Evolutionary conservation across 2,113 vertebrate genomes (phyloP).

Genomic region (Hiodon tergisus): DNA sequence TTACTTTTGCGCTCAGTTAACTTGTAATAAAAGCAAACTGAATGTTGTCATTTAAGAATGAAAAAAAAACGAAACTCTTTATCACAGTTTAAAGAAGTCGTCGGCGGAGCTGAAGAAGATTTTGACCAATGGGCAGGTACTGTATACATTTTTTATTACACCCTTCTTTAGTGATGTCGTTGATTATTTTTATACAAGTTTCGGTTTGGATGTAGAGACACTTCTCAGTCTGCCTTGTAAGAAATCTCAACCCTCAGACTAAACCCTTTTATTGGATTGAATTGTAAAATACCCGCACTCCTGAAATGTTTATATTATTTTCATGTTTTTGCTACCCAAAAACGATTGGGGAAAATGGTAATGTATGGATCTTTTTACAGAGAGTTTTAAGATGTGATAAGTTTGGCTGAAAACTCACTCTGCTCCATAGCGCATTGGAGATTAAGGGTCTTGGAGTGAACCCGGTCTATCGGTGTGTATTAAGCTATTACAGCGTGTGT

Average conservation of each 20-base stretch:
- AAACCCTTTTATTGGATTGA: too few relatives aligned
- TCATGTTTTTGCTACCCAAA: too few relatives aligned
- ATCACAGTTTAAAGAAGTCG: slow-evolving; percentile 85
- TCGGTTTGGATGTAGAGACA: not conserved
- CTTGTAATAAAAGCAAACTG: too few relatives aligned
- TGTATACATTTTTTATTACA: not conserved
- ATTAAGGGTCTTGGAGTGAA: slow-evolving; percentile 11
- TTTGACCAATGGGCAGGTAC: slow-evolving; percentile 74
- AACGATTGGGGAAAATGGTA: too few relatives aligned
- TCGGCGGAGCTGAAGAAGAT: slow-evolving; percentile 90
- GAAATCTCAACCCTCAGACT: too few relatives aligned
- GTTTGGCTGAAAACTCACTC: too few relatives aligned
- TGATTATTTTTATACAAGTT: not conserved
- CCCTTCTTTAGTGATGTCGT: not conserved
- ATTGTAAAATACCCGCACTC: too few relatives aligned
- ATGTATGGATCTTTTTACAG: too few relatives aligned
- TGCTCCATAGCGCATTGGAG: not conserved
- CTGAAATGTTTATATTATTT: too few relatives aligned
- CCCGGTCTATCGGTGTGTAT: slow-evolving; percentile 68
- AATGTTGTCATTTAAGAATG: too few relatives aligned
- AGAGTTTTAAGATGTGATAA: too few relatives aligned
- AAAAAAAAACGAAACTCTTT: not conserved
- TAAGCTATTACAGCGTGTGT: slow-evolving; percentile 60
- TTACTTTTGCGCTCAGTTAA: too few relatives aligned
- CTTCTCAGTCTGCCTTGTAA: not conserved